Percentiles rank a stretch among this genome's conserved stretches.
These are phyloP conservation scores for Rhizoglyphus robini DNA, from an alignment of 1,140 invertebrate species.

Conservation along the genomic window DNA sequence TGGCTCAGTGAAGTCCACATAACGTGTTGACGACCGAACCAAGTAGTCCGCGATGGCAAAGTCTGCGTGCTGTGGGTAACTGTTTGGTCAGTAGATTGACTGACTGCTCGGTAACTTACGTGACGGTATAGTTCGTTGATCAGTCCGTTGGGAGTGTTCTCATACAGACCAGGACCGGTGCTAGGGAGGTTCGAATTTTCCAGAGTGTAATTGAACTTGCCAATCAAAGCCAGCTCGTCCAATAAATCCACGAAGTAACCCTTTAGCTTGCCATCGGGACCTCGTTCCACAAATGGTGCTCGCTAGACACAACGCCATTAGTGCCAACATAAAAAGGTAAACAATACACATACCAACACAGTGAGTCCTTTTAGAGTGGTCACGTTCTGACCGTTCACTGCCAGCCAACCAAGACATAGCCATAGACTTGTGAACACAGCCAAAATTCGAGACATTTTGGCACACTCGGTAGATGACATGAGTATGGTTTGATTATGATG, in stretches of 20 bases:
- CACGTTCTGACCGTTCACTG: no score
- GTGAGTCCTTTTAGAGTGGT: not conserved
- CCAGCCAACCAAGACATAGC: no score
- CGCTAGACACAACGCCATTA: no score
- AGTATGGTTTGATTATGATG: not conserved
- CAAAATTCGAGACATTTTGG: no score
- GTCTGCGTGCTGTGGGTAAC: not conserved
- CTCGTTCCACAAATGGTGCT: conserved; percentile 4
- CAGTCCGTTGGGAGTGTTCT: not conserved
- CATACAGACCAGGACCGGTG: not conserved
- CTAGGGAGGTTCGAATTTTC: not conserved
- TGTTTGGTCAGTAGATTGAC: not conserved
- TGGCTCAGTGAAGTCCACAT: not conserved
- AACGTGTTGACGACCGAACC: not conserved
- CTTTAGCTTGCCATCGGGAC: not conserved
- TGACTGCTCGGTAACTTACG: not conserved
- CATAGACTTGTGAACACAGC: no score
- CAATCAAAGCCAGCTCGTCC: not conserved
- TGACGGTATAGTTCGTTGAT: not conserved
- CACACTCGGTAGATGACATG: not conserved
- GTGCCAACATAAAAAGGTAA: not conserved
- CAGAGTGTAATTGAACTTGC: conserved; percentile 9
- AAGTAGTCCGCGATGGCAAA: conserved; percentile 5
- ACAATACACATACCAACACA: not conserved
- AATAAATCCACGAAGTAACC: conserved; percentile 4